Conservation (phyloP, 1,140 invertebrate species). For the Cyclargus thomasi region DNA sequence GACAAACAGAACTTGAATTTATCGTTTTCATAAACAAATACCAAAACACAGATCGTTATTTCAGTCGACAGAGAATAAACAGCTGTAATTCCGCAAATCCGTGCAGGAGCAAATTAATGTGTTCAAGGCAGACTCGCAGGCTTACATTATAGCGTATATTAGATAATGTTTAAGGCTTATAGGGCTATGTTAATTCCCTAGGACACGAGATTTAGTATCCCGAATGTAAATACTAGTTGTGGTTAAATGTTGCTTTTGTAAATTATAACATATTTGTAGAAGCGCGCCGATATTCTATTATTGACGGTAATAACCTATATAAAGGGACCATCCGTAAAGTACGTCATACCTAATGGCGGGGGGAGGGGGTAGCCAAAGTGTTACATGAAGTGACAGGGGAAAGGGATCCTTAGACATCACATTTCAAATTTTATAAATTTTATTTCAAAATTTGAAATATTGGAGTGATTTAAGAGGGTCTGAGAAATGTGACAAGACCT, state of each 20-base stretch:
- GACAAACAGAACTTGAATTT: not conserved
- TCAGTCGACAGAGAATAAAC: constrained; percentile 58
- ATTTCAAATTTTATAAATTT: too few species aligned
- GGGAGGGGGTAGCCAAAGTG: too few species aligned
- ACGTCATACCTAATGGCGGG: too few species aligned
- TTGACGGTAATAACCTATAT: too few species aligned
- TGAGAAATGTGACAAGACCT: too few species aligned
- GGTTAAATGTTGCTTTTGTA: not conserved
- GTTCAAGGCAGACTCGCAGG: constrained; percentile 48
- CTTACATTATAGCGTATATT: constrained; percentile 57
- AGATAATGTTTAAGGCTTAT: constrained; percentile 21
- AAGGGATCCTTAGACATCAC: too few species aligned
- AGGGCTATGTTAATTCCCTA: not conserved
- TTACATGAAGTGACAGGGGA: too few species aligned
- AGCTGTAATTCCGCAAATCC: constrained; percentile 66
- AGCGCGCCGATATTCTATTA: too few species aligned
- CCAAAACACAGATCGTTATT: constrained; percentile 40
- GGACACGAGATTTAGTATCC: not conserved
- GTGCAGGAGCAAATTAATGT: constrained; percentile 61
- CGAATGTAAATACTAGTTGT: not conserved
- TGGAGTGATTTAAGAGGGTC: too few species aligned
- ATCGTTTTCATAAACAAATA: constrained; percentile 16
- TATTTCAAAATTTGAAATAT: too few species aligned
- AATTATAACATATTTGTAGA: not conserved
- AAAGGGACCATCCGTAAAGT: too few species aligned